Evolutionary conservation across 2,888 invertebrate species (phyloP), one percentile per base, ranked within the genome.

Genomic region (Eueremaeus valkanovi): DNA sequence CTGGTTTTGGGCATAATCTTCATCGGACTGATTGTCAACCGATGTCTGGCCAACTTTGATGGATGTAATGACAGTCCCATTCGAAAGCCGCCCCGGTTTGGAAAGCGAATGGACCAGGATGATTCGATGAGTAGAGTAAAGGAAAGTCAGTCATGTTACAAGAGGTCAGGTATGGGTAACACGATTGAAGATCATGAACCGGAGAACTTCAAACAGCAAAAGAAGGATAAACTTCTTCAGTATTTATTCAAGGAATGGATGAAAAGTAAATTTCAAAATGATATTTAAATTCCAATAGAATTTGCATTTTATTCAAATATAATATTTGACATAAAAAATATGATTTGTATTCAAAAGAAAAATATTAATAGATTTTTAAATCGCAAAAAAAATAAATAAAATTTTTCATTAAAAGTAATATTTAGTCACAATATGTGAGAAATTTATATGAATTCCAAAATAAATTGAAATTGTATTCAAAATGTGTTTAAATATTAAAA

Each of bases 21-120:
- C 58, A 29, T 58, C 16, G 8, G 58, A 24, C 27, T 58, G 27
- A 58, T 58, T 24, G 8, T 24, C 24, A 58, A 24, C 16, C 24
- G 29, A 58, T 58, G 27, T 58, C 9, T 58, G 21, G 58, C 27
- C 9, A 24, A 21, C 9, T 58, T 63, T 21, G 63, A 63, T 16
- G 29, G 31, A 16, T 31, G 63, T 33, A 33, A 33, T 21, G 63
- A 63, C 27, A 63, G 63, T 18, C 63, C 63, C 1, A 63, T 63
- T n/a, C 63, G 63, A 63, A 63, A 63, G 33, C 63, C 63, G 18
- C 63, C 63, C 31, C 63, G 63, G 3, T 63, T 63, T 33, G 63
- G 63, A 2, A 63, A 63, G 27, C 5, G 63, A 16, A 13, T 5
- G 63, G 9, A 6, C 13, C 33, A 11, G 33, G 8, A 31, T 21